Conservation (phyloP, 2,797 vertebrate species). For the Siniperca undulata region DNA sequence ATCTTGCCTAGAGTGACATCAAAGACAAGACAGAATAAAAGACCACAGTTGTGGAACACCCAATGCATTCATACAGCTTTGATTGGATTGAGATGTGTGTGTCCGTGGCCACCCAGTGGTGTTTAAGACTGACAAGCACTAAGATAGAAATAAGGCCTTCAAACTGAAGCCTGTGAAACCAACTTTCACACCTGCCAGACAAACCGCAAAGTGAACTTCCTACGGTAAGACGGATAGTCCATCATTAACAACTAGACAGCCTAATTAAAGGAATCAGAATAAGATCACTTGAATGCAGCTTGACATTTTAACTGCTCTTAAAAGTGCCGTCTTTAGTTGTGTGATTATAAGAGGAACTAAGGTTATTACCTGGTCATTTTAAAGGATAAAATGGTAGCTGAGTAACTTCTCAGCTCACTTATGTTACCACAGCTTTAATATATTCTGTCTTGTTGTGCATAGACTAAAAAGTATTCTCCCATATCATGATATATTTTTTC, state of each 20-base stretch:
- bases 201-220: slow-evolving; percentile 44
- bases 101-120: slow-evolving; percentile 4
- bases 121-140: slow-evolving; percentile 31
- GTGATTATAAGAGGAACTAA: slow-evolving; percentile 67
- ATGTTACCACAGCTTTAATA: slow-evolving; percentile 32
- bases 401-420: slow-evolving; percentile 43
- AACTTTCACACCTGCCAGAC: slow-evolving; percentile 41
- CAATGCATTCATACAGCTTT: slow-evolving; percentile 15
- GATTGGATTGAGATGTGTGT: slow-evolving; percentile 2
- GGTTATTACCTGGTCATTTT: slow-evolving; percentile 72
- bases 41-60: neutral
- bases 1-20: neutral
- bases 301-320: slow-evolving; percentile 79
- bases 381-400: slow-evolving; percentile 54
- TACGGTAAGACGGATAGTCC: slow-evolving; percentile 53
- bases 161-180: slow-evolving; percentile 18
- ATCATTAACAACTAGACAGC: slow-evolving; percentile 73
- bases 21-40: slow-evolving; percentile 20
- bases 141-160: slow-evolving; percentile 27
- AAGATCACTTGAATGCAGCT: slow-evolving; percentile 63
- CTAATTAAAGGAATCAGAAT: slow-evolving; percentile 79
- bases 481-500: neutral
- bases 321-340: slow-evolving; percentile 44
- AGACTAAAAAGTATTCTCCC: slow-evolving; percentile 19
- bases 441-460: slow-evolving; percentile 19